A percentile compares a stretch with the other conserved stretches of the same genome.
Evolutionary conservation across 2,888 invertebrate genomes (phyloP).

Genomic region (Clepsis dumicolana): DNA sequence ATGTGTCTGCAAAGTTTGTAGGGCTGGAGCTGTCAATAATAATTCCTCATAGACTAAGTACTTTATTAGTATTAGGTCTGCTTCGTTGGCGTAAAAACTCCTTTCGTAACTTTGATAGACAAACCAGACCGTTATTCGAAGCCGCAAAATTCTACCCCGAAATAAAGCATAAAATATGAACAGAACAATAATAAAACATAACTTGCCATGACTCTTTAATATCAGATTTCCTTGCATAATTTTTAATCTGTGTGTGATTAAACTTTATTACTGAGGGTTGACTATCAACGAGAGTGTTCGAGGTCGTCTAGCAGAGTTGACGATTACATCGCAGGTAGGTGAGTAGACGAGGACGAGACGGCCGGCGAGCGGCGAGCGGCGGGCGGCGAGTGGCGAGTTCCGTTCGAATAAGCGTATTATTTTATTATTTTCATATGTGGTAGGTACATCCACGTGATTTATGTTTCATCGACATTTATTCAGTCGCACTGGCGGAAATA

Average conservation of each 20-base stretch:
- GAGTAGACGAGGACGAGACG: constrained; percentile 69
- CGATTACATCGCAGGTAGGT: constrained; percentile 53
- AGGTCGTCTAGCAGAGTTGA: constrained; percentile 58
- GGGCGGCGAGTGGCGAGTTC: constrained; percentile 50
- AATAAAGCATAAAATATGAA: constrained; percentile 5
- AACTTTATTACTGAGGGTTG: constrained; percentile 7
- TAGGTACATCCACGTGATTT: constrained; percentile 55
- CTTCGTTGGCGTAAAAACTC: constrained; percentile 23
- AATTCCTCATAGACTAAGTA: constrained; percentile 9
- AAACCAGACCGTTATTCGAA: constrained; percentile 33
- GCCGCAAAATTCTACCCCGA: neutral
- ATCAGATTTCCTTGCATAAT: neutral
- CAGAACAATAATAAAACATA: neutral
- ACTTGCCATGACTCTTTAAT: neutral
- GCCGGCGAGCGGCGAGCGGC: constrained; percentile 54
- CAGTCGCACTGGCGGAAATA: constrained; percentile 6
- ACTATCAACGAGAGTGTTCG: constrained; percentile 50
- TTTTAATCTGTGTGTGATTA: neutral
- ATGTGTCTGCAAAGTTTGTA: constrained; percentile 34
- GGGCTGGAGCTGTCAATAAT: constrained; percentile 10
- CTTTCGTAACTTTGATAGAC: constrained; percentile 21
- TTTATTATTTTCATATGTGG: constrained; percentile 48
- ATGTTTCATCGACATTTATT: constrained; percentile 38
- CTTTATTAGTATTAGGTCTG: constrained; percentile 15
- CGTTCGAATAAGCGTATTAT: constrained; percentile 59